Evolutionary conservation across 2,888 invertebrate species (phyloP).

Genomic region (Pasiphila rectangulata): DNA sequence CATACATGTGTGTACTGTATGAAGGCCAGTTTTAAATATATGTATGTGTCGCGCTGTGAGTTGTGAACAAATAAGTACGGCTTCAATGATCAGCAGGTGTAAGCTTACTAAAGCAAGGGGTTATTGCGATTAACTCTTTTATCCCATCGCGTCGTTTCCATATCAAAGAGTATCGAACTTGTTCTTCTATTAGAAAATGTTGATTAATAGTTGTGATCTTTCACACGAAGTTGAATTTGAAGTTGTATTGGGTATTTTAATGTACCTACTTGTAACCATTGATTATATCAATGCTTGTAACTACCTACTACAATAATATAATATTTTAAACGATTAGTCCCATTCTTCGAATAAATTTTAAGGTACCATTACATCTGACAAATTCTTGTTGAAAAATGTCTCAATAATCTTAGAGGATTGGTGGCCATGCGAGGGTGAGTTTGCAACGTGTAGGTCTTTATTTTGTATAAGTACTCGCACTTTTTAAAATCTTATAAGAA

Average conservation of each 20-base stretch:
- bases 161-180: slow-evolving; percentile 81
- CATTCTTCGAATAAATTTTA: too few relatives aligned
- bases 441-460: neutral
- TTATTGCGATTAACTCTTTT: slow-evolving; percentile 80
- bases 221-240: slow-evolving; percentile 33
- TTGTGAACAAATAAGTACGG: slow-evolving; percentile 77
- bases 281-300: too few relatives aligned
- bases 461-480: too few relatives aligned
- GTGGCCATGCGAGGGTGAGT: too few relatives aligned
- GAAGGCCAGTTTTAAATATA: slow-evolving; percentile 74
- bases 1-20: slow-evolving; percentile 56
- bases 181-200: slow-evolving; percentile 69
- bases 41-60: slow-evolving; percentile 62
- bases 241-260: neutral
- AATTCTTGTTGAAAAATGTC: too few relatives aligned
- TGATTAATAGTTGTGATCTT: slow-evolving; percentile 68
- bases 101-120: slow-evolving; percentile 78
- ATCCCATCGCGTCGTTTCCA: slow-evolving; percentile 80
- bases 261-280: neutral
- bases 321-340: too few relatives aligned
- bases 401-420: too few relatives aligned
- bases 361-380: too few relatives aligned
- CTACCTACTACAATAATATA: too few relatives aligned
- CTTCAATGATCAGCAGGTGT: slow-evolving; percentile 81
- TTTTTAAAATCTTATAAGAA: too few relatives aligned